Base-by-base conservation (phyloP, 1,140 invertebrate genomes). In the Drosophila burlai region DNA sequence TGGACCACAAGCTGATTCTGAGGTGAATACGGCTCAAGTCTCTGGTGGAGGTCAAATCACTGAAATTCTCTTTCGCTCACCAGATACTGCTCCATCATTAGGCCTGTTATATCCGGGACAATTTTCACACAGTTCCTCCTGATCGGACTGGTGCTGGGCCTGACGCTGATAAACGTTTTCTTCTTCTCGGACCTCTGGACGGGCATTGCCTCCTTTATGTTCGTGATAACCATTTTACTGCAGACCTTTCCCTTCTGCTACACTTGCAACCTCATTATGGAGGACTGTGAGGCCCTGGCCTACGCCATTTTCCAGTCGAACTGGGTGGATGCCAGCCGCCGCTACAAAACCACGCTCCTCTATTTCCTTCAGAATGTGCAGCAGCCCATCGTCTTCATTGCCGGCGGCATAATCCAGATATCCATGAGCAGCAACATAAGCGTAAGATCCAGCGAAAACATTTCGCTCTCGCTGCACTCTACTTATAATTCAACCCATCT, bases 351-450 rank as follows among this genome's bases (percentile, higher is more conserved):
- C 31, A 84, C 85, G 3, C 63, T 90, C 7, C 69, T 90, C 24
- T 90, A 76, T 49, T 89, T 89, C 45, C 80, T 89, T 10, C 84
- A 89, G 49, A 89, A 89, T 59, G 84, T 84, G 21, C 84, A 89
- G 74, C 68, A 79, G 69, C 84, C 84, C 42, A 89, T 89, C 52
- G 55, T 68, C 3, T 89, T 89, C 21, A 81, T 81, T 40, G 84
- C 84, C 50, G 80, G 81, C 45, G 84, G 84, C 54, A 89, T 89
- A 57, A 69, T 89, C 78, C 84, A 62, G 47, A 89, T 89, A 67
- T 84, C 84, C 24, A 89, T 89, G 80, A 83, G 81, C 77, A 89
- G 80, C 63, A 89, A 89, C 59, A 89, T 89, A 34, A 89, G 77
- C 69, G 84, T 89, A 75, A 89, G 84, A 71, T 26, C 18, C 36